Conservation (phyloP, 1,140 invertebrate species). For the Euwallacea fornicatus region DNA sequence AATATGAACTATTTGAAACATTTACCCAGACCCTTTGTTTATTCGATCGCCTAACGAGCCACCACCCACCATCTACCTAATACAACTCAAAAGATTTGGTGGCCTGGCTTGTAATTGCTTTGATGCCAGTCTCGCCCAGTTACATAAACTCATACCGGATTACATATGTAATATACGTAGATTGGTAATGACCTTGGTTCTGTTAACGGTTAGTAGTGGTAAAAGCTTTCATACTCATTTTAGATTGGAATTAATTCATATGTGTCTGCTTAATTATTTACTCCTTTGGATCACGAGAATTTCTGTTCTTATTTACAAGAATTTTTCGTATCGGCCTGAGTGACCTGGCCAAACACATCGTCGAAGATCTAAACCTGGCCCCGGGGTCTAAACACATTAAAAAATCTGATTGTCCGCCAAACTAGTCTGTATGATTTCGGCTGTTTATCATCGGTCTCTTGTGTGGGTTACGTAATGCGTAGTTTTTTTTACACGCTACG, state of each 20-base stretch:
- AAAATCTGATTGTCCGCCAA: constrained; percentile 17
- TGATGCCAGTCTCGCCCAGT: constrained; percentile 5
- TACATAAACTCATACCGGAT: constrained; percentile 15
- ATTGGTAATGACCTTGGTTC: constrained; percentile 15
- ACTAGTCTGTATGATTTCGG: constrained; percentile 18
- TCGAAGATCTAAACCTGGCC: constrained; percentile 11
- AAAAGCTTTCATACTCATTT: constrained; percentile 1
- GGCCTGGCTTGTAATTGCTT: neutral
- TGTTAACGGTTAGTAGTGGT: constrained; percentile 2
- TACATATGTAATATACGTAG: constrained; percentile 1
- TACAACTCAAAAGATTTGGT: constrained; percentile 3
- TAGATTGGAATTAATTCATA: neutral
- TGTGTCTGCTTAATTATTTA: neutral
- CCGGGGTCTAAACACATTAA: constrained; percentile 10
- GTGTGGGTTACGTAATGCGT: no score
- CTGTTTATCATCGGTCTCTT: neutral
- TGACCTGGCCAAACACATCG: neutral
- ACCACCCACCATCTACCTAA: neutral
- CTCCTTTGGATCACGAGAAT: neutral
- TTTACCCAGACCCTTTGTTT: neutral
- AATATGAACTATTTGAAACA: no score
- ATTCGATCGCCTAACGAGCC: constrained; percentile 1
- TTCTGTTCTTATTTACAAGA: neutral
- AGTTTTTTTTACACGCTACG: no score
- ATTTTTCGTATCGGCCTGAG: neutral